A percentile compares a stretch with the other conserved stretches of the same genome.
These are phyloP conservation scores for Brachypalpus laphriformis DNA, from an alignment of 2,888 invertebrate species.

Conservation along the genomic window DNA sequence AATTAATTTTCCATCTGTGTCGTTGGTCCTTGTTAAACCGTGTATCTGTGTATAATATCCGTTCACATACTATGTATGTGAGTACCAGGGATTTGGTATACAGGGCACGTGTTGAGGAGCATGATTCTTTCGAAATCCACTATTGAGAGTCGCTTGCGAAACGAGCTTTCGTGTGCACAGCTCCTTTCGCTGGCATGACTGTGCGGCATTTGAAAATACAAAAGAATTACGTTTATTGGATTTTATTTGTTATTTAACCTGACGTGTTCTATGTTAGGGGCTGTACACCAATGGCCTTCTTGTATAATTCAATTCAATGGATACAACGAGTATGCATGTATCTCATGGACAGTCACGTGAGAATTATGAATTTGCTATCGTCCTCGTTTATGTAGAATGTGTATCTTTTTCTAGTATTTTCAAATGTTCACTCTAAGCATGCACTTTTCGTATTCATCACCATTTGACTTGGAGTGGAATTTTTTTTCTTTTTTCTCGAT, in stretches of 20 bases:
- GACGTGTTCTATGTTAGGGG: constrained; percentile 32
- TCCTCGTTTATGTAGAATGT: no score
- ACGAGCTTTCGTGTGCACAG: neutral
- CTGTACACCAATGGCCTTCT: neutral
- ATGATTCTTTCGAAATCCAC: constrained; percentile 26
- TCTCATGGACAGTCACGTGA: neutral
- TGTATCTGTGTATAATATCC: neutral
- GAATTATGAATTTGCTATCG: neutral
- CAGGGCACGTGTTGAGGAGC: constrained; percentile 36
- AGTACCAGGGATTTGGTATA: neutral
- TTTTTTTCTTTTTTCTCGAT: neutral
- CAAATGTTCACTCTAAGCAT: neutral
- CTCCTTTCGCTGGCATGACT: neutral
- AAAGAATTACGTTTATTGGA: constrained; percentile 60
- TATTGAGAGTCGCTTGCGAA: neutral
- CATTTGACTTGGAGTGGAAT: no score
- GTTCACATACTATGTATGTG: neutral
- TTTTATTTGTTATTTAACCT: constrained; percentile 26
- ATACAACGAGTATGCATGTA: neutral
- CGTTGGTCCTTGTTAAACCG: neutral
- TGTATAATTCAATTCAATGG: constrained; percentile 21
- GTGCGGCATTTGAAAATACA: constrained; percentile 26
- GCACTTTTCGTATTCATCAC: constrained; percentile 19
- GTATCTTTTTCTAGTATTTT: neutral
- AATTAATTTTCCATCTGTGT: neutral